Evolutionary conservation across 2,888 invertebrate genomes (phyloP), one percentile per base, ranked within the genome.

Genomic region (Eilema griseolum): DNA sequence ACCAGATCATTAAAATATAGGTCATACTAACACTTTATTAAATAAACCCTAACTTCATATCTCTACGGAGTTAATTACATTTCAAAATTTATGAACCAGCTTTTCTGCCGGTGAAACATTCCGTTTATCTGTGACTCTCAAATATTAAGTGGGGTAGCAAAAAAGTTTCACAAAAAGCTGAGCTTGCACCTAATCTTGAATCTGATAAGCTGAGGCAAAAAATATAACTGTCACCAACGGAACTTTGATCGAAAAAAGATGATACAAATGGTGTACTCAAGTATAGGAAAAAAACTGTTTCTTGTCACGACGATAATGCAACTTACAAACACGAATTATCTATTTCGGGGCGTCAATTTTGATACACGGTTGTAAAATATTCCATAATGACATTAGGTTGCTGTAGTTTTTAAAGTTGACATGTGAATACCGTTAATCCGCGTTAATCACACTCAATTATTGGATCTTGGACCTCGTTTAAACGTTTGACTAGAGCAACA

Each of bases 131-230:
- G 69, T 75, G 79, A 81, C 83, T 77, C 80, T 81, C 83, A 83
- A 83, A 81, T 77, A 78, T 78, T 85, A 81, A 87, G 86, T 86
- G 72, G 82, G 82, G 83, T 81, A 82, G 83, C 83, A 84, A 85
- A 87, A 69, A 85, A 83, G 71, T 63, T 65, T 68, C 64, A 75
- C 67, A 89, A 89, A 89, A 91, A 86, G 80, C 77, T 87, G 84
- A 87, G 88, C 88, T 91, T 87, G 84, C 91, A 92, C 90, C 90
- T 92, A 91, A 93, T 92, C 92, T 92, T 67, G 75, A 85, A 90
- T 87, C 88, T 88, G 92, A 94, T 93, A 93, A 90, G 86, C 83
- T 80, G 83, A 86, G 81, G 85, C 85, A 91, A 90, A 93, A 93
- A 90, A 85, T 77, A 79, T 86, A 85, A 86, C 88, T 87, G 88